Evolutionary conservation across 2,797 vertebrate genomes (phyloP).

Genomic region (Oreonectes daqikongensis): DNA sequence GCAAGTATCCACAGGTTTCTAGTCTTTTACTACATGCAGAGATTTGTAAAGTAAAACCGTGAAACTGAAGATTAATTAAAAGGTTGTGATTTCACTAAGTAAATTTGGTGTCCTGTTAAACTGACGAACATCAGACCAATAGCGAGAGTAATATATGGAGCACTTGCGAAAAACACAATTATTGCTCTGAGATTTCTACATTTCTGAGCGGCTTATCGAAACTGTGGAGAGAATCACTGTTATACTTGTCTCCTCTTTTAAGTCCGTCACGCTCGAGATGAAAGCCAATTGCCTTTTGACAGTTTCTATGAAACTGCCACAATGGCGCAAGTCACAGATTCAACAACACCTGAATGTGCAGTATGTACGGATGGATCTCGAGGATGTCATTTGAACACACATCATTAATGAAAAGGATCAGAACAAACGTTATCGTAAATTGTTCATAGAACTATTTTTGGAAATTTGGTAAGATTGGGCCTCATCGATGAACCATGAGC

Average conservation of each 20-base stretch:
- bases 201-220: constrained; percentile 20
- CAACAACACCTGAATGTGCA: constrained; percentile 75
- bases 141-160: constrained; percentile 12
- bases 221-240: constrained; percentile 4
- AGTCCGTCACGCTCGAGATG: constrained; percentile 21
- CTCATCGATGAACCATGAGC: not conserved
- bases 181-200: constrained; percentile 9
- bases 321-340: constrained; percentile 76
- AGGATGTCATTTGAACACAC: not conserved
- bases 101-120: constrained; percentile 4
- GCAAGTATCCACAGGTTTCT: not conserved
- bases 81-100: not conserved
- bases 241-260: constrained; percentile 13
- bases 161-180: constrained; percentile 4
- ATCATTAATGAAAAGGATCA: not conserved
- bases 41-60: not conserved
- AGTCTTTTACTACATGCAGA: no score
- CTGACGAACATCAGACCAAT: not conserved
- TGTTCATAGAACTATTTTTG: not conserved
- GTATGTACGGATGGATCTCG: not conserved
- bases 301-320: constrained; percentile 72
- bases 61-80: not conserved
- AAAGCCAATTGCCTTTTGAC: constrained; percentile 78
- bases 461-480: not conserved
- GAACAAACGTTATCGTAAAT: not conserved